Base-by-base conservation (phyloP, 2,888 invertebrate genomes). In the Pedicia rivosa region DNA sequence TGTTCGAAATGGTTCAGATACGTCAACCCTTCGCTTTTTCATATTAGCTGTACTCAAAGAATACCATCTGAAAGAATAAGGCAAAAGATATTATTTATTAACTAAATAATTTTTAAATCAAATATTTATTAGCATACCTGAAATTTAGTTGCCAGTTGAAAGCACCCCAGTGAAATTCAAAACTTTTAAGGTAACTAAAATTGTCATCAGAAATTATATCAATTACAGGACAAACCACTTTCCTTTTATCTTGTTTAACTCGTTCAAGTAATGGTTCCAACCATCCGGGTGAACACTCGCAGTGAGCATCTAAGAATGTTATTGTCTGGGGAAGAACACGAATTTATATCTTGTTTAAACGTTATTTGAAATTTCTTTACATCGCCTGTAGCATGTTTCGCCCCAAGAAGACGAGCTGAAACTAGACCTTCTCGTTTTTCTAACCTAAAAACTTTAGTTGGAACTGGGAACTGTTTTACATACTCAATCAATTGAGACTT, bases 71-170 rank as follows among this genome's bases (percentile, higher is more conserved):
- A 39, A 43, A 26, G 19, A 12, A 27, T 9, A 16, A n/a, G n/a
- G n/a, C n/a, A 8, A 8, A 25, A 34, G 10, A 19, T 27, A 15
- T 14, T 12, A 20, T 20, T 5, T 10, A 22, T 14, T 30, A 14
- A 6, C 15, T 17, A 14, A 28, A 2, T 2, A 35, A 15, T 10
- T 5, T 8, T 5, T 3, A 4, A 6, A 10, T 10, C 10, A 25
- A 25, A 3, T 9, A 3, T 12, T 5, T 10, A 16, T 16, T 15
- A 5, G 4, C 44, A 45, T 51, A 60, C 40, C 59, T 59, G 51
- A 82, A 98, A 55, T 94, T 94, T 12, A 98, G 65, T 47, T 90
- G 82, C 95, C 97, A 97, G 58, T 94, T 97, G 57, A 98, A 94
- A 0, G 91, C 95, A 4, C 97, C 98, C 83, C 92, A 92, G 51